Evolutionary conservation across 2,888 invertebrate genomes (phyloP), one percentile per base, ranked within the genome.

Genomic region (Macrosiphum euphorbiae): DNA sequence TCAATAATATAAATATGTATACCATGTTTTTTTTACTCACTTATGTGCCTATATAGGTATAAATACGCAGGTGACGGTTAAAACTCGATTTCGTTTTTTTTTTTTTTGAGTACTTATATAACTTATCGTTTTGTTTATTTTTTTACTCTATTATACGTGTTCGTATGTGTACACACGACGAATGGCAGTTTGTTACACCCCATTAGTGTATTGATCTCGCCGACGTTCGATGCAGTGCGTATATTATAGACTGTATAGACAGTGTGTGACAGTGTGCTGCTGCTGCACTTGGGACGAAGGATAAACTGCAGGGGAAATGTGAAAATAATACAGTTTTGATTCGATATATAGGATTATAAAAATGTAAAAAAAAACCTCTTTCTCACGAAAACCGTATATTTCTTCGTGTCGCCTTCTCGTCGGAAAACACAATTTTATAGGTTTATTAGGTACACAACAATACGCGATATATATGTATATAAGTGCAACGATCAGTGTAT

Each of bases 191-290:
- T 61, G 88, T 92, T 91, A 91, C 91, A 78, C 88, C 92, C 88
- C 67, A 92, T 88, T 92, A 92, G 78, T 28, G 78, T 78, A 92
- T 92, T 88, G 92, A 88, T 84, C 50, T 52, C 41, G 26, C 87
- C 16, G 10, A 20, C 61, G 28, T 35, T 28, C 50, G 78, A 78
- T 78, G 78, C 78, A 28, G 88, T 16, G 26, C 35, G 5, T 41
- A 28, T 16, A n/a, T n/a, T n/a, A 47, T 8, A 47, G 47, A 47
- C 3, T 91, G n/a, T 86, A 58, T n/a, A 86, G 44, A 58, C 35
- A n/a, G n/a, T n/a, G n/a, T n/a, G n/a, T n/a, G n/a, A 35, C 47
- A 11, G n/a, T n/a, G n/a, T 44, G 4, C 11, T 85, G 35, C n/a
- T 28, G 85, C 20, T 20, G 47, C 24, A 47, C 55, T 47, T 24